Evolutionary conservation across 2,888 invertebrate genomes (phyloP).

Genomic region (Hirtodrosophila cameraria): DNA sequence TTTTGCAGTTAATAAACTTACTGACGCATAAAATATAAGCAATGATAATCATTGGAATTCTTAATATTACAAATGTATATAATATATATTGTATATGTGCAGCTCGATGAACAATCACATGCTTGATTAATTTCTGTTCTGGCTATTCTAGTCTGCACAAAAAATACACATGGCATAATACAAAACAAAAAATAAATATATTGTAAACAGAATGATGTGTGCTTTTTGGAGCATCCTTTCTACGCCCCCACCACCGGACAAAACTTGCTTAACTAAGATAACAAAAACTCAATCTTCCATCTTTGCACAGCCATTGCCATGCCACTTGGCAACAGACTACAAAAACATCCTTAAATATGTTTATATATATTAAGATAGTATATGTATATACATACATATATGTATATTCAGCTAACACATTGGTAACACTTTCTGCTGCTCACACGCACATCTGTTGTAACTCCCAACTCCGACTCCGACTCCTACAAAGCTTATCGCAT

Average conservation of each 20-base stretch:
- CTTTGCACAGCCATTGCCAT: constrained; percentile 33
- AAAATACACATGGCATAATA: constrained; percentile 2
- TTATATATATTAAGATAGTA: constrained; percentile 18
- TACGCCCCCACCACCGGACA: too few relatives aligned
- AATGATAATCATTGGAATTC: constrained; percentile 25
- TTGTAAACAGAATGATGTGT: constrained; percentile 30
- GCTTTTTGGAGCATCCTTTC: constrained; percentile 9
- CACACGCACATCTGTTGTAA: constrained; percentile 12
- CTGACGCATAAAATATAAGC: constrained; percentile 32
- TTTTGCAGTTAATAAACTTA: constrained; percentile 26
- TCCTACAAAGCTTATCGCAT: constrained; percentile 61
- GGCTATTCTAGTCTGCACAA: neutral
- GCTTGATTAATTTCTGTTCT: constrained; percentile 52
- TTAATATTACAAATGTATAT: constrained; percentile 9
- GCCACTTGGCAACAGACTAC: constrained; percentile 36
- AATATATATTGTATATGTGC: constrained; percentile 11
- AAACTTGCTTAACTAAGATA: constrained; percentile 39
- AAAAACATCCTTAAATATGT: constrained; percentile 43
- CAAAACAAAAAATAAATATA: constrained; percentile 12
- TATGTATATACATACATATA: constrained; percentile 16
- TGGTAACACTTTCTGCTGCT: constrained; percentile 23
- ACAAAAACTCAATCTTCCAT: constrained; percentile 48
- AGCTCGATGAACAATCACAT: constrained; percentile 44
- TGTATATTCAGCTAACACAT: constrained; percentile 9
- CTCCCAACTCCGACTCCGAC: constrained; percentile 16